Percentiles rank a stretch among this genome's conserved stretches.
Evolutionary conservation across 2,113 vertebrate species (phyloP).

Genomic region (Hypomesus transpacificus): DNA sequence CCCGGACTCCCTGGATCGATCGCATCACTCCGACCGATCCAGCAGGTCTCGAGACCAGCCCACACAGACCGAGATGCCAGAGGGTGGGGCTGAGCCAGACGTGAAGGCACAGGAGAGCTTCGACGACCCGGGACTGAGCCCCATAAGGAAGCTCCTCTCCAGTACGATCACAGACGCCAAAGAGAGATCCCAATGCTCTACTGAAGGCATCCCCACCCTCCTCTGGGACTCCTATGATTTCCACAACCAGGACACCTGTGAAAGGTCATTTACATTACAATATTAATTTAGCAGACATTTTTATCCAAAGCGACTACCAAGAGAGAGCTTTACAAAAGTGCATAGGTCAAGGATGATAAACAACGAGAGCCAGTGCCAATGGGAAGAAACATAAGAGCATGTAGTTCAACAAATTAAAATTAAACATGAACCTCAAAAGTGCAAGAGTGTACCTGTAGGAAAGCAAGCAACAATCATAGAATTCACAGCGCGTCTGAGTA

Average conservation of each 20-base stretch:
- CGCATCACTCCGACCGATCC: fast-evolving
- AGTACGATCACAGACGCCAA: constrained; percentile 59
- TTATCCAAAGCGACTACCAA: no score
- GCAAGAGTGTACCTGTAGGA: no score
- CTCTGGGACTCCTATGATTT: constrained; percentile 72
- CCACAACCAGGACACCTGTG: constrained; percentile 39
- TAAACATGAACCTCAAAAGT: no score
- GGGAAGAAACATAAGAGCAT: no score
- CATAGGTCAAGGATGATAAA: no score
- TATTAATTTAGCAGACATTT: not conserved
- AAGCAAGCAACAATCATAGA: no score
- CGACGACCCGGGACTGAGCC: constrained; percentile 46
- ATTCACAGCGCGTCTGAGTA: no score
- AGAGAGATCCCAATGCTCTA: constrained; percentile 27
- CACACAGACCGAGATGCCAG: not conserved
- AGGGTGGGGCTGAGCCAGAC: not conserved
- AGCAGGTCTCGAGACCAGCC: constrained; percentile 27
- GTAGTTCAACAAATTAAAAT: no score
- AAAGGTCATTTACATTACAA: constrained; percentile 44
- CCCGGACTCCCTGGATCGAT: not conserved
- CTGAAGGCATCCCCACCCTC: constrained; percentile 47
- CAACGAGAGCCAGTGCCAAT: no score
- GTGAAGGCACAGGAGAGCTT: constrained; percentile 18
- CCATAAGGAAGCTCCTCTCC: constrained; percentile 54
- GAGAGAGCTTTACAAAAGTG: no score